These are phyloP conservation scores for Hucho hucho DNA, from an alignment of 2,113 vertebrate genomes.

Conservation along the genomic window DNA sequence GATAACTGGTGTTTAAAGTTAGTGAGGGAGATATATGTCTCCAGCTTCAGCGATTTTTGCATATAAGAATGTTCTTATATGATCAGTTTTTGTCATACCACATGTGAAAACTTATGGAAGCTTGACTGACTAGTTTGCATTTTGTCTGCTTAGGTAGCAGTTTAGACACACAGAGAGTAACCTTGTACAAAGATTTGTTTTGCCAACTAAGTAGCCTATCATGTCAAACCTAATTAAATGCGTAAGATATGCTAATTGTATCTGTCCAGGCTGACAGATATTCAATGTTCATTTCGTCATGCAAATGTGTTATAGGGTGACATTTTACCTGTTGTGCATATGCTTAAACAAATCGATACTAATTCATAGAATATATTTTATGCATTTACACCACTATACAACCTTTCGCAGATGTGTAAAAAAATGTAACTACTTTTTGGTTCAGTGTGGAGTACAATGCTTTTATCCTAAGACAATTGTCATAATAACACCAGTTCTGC, in stretches of 20 bases:
- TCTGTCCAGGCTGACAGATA: slow-evolving; percentile 45
- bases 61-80: no score
- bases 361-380: slow-evolving; percentile 36
- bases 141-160: slow-evolving; percentile 29
- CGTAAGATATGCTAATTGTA: slow-evolving; percentile 55
- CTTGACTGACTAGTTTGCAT: slow-evolving; percentile 26
- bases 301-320: slow-evolving; percentile 45
- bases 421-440: no score
- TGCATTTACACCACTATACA: neutral
- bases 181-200: slow-evolving; percentile 39
- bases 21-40: no score
- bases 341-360: slow-evolving; percentile 43
- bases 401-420: no score
- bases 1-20: no score
- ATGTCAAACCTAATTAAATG: slow-evolving; percentile 48
- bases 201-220: slow-evolving; percentile 47
- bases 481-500: no score
- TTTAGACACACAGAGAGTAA: slow-evolving; percentile 29
- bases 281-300: slow-evolving; percentile 56
- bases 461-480: no score
- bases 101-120: neutral
- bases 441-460: no score
- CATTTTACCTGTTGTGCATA: slow-evolving; percentile 44
- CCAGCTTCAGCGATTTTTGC: no score
- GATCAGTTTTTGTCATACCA: no score